These are phyloP conservation scores for Pogona vitticeps DNA, from an alignment of 2,113 vertebrate genomes.

Conservation along the genomic window DNA sequence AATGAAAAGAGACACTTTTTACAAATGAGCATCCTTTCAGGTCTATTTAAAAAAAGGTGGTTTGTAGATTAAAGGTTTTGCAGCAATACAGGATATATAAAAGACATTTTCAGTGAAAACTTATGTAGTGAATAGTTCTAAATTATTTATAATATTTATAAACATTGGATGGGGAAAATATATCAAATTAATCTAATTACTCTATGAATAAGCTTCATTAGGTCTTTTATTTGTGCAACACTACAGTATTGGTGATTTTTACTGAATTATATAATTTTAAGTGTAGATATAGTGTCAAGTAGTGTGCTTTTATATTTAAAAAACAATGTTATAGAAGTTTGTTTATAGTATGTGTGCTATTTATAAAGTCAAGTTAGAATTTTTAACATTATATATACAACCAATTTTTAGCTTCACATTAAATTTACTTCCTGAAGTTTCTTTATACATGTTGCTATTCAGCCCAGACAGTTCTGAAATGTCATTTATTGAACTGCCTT, in stretches of 20 bases:
- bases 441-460: slow-evolving; percentile 25
- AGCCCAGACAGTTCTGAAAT: background rate
- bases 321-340: slow-evolving; percentile 10
- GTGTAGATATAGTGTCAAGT: background rate
- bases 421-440: slow-evolving; percentile 44
- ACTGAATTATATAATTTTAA: background rate
- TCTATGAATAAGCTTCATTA: background rate
- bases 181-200: background rate
- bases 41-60: slow-evolving; percentile 44
- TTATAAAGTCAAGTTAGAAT: background rate
- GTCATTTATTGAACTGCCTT: slow-evolving; percentile 12
- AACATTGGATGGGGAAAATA: slow-evolving; percentile 26
- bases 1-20: slow-evolving; percentile 27
- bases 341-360: slow-evolving; percentile 5
- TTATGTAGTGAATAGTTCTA: slow-evolving; percentile 30
- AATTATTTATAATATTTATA: slow-evolving; percentile 41
- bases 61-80: slow-evolving; percentile 60
- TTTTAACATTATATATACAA: background rate
- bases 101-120: slow-evolving; percentile 39
- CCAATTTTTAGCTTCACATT: slow-evolving; percentile 15
- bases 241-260: background rate
- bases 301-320: background rate
- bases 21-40: background rate
- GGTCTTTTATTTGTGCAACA: slow-evolving; percentile 36
- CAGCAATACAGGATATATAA: slow-evolving; percentile 28